These are phyloP conservation scores for Petrocephalus schoutedeni DNA, from an alignment of 2,797 vertebrate genomes.

Conservation along the genomic window DNA sequence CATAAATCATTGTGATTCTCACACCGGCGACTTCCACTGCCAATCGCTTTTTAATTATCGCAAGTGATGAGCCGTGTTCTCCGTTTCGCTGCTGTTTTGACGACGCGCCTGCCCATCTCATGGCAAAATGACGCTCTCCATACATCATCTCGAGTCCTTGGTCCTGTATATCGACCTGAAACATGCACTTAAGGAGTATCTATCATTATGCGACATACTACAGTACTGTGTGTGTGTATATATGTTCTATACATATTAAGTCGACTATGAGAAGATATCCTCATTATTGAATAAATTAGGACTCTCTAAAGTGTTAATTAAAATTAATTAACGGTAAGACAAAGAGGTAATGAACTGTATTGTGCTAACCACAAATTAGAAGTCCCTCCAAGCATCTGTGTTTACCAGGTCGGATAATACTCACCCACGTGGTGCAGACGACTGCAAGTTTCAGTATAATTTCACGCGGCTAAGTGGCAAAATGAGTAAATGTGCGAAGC, in stretches of 20 bases:
- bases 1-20: conserved; percentile 27
- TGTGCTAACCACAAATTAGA: not conserved
- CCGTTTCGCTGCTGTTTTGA: conserved; percentile 22
- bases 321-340: not conserved
- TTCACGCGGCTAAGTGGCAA: not conserved
- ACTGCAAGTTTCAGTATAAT: not conserved
- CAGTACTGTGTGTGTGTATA: not conserved
- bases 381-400: not conserved
- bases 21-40: conserved; percentile 23
- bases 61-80: conserved; percentile 23
- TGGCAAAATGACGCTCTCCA: not conserved
- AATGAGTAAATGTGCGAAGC: not conserved
- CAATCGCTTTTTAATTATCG: conserved; percentile 40
- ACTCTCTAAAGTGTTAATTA: not conserved
- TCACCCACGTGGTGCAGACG: not conserved
- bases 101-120: conserved; percentile 22
- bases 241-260: too few relatives aligned
- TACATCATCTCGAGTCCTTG: not conserved
- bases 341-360: not conserved
- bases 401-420: not conserved
- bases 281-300: not conserved
- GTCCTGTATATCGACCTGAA: not conserved
- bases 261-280: not conserved
- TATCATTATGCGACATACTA: not conserved
- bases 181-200: not conserved